Evolutionary conservation across 2,797 vertebrate genomes (phyloP), one percentile per base, ranked within the genome.

Genomic region (Hydrolagus colliei): DNA sequence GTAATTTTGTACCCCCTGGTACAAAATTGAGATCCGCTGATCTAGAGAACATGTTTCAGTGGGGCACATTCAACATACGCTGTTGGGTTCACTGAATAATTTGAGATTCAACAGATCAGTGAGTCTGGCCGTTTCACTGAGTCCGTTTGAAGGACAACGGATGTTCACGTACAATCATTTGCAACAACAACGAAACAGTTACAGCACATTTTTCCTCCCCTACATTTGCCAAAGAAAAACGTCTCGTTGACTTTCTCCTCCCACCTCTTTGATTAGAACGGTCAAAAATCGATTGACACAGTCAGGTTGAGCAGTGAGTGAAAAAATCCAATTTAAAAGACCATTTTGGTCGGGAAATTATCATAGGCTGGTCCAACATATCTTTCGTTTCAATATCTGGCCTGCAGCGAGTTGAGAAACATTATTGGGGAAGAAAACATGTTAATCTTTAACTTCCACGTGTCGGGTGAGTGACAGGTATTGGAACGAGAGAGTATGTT

Each of bases 391-490:
- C 71, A 68, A 68, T 68, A 84, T n/a, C 22, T 84, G 79, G 20
- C 71, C 27, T 68, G 63, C 2, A 35, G 16, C 52, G 35, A 6
- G 9, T 52, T 84, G 32, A 35, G 32, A 68, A 52, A 32, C 65
- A 52, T 84, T 84, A 84, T 41, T 84, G 32, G 27, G 27, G 27
- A 41, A 84, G 41, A 41, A 84, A 71, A 18, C 62, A 41, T 27
- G 79, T 71, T 84, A 84, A 84, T 68, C 35, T 35, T 84, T 71
- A 84, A 84, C 79, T 71, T 68, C 32, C 7, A 41, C 27, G n/a
- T 71, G 79, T 68, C 41, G 79, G 65, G 32, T 27, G 68, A 52
- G 63, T 84, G 79, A 84, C 65, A 71, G 65, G 71, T 71, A 82
- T 68, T 82, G 79, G 27, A 41, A 2, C 35, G 9, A 65, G 65